phyloP scores from a whole-genome alignment of 2,113 vertebrate species.

The Neolamprologus longior region DNA sequence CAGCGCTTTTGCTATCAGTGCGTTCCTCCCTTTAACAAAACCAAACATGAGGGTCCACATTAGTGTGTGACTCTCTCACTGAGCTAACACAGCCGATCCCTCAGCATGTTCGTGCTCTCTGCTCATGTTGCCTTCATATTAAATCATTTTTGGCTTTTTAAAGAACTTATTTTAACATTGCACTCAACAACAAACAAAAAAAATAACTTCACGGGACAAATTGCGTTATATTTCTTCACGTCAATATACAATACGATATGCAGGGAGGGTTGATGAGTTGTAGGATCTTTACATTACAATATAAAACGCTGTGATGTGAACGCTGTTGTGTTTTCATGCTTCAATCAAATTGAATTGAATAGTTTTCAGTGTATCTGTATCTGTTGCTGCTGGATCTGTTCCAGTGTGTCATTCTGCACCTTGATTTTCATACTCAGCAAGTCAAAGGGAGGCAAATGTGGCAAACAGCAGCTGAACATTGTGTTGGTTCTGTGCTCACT shows the following conservation, averaged over 20 bases:
- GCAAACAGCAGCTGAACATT: not conserved
- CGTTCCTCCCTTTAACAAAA: not conserved
- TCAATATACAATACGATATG: rapidly evolving
- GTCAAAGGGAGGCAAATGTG: not conserved
- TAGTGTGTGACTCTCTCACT: rapidly evolving
- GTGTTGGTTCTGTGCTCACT: not conserved
- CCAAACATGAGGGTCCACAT: not conserved
- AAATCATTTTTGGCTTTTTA: not conserved
- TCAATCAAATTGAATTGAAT: not conserved
- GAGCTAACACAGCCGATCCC: not conserved
- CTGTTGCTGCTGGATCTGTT: not conserved
- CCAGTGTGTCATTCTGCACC: not conserved
- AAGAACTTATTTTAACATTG: not conserved
- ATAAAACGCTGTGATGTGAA: not conserved
- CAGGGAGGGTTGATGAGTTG: not conserved
- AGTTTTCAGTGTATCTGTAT: not conserved
- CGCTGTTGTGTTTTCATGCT: not conserved
- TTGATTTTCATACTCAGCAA: not conserved
- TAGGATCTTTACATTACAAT: not conserved
- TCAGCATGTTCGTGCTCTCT: not conserved
- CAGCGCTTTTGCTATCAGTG: no score
- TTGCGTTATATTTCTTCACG: rapidly evolving
- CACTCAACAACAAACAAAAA: not conserved
- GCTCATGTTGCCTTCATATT: not conserved
- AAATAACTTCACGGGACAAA: not conserved